A percentile compares a stretch with the other conserved stretches of the same genome.
Conservation (phyloP, 2,113 vertebrate genomes). For the Xenopus laevis region DNA sequence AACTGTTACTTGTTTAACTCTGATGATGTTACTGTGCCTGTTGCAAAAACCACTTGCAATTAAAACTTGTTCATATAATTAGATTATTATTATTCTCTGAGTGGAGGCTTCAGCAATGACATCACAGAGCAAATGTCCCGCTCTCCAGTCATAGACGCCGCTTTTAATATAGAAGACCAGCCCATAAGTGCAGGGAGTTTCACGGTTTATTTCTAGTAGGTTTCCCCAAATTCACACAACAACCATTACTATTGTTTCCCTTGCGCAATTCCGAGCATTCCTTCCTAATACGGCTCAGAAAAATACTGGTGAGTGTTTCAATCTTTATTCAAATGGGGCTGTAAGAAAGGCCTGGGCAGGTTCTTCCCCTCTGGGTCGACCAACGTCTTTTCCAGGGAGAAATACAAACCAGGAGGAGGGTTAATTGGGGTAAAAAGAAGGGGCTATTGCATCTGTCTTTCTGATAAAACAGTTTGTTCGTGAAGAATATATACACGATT, state of each 20-base stretch:
- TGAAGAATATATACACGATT: not conserved
- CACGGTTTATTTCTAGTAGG: slow-evolving; percentile 23
- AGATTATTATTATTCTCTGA: too few relatives aligned
- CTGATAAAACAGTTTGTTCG: slow-evolving; percentile 6
- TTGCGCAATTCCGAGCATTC: slow-evolving; percentile 1
- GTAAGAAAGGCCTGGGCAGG: not conserved
- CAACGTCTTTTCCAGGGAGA: not conserved
- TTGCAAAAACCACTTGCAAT: too few relatives aligned
- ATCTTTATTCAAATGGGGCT: not conserved
- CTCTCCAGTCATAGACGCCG: too few relatives aligned
- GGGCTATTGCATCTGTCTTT: not conserved
- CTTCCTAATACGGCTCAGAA: not conserved
- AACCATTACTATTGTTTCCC: slow-evolving; percentile 11
- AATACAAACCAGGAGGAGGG: not conserved
- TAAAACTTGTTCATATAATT: too few relatives aligned
- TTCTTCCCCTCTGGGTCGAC: not conserved
- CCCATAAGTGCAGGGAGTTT: too few relatives aligned
- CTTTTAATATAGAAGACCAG: too few relatives aligned
- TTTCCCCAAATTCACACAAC: slow-evolving; percentile 20
- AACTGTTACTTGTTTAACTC: too few relatives aligned
- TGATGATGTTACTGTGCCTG: too few relatives aligned
- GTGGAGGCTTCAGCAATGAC: too few relatives aligned
- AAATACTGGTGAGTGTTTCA: slow-evolving; percentile 18
- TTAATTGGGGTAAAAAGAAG: not conserved
- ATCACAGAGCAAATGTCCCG: too few relatives aligned